These are phyloP conservation scores for Euzophera pinguis DNA, from an alignment of 2,888 invertebrate genomes.

Conservation along the genomic window DNA sequence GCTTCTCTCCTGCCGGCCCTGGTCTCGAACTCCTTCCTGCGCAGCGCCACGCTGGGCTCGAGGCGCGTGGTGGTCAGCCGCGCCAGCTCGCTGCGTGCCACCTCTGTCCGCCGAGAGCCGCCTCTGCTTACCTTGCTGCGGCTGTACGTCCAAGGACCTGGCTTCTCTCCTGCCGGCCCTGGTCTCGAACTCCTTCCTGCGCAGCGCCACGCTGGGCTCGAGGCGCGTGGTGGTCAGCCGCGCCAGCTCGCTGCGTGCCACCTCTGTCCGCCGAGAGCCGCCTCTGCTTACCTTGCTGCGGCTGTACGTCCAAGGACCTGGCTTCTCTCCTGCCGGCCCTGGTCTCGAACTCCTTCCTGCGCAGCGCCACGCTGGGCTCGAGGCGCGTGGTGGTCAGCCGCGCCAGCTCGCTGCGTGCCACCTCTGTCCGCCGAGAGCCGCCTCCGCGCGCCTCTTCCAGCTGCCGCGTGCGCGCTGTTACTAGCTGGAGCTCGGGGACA, in stretches of 20 bases:
- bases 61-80: conserved; percentile 83
- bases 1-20: conserved; percentile 66
- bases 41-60: conserved; percentile 86
- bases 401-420: conserved; percentile 58
- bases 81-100: conserved; percentile 84
- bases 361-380: no score
- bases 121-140: conserved; percentile 66
- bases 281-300: conserved; percentile 66
- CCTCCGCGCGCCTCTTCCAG: conserved; percentile 85
- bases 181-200: conserved; percentile 80
- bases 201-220: no score
- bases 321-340: conserved; percentile 65
- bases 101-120: conserved; percentile 83
- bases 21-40: conserved; percentile 86
- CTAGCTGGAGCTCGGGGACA: conserved; percentile 81
- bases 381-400: no score
- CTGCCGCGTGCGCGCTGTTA: conserved; percentile 86
- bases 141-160: conserved; percentile 69
- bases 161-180: conserved; percentile 65
- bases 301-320: conserved; percentile 69
- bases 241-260: conserved; percentile 58
- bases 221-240: no score
- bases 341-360: conserved; percentile 80
- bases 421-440: no score
- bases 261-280: no score